Base-by-base conservation (phyloP, 2,888 invertebrate genomes). In the Eupsilia transversa region DNA sequence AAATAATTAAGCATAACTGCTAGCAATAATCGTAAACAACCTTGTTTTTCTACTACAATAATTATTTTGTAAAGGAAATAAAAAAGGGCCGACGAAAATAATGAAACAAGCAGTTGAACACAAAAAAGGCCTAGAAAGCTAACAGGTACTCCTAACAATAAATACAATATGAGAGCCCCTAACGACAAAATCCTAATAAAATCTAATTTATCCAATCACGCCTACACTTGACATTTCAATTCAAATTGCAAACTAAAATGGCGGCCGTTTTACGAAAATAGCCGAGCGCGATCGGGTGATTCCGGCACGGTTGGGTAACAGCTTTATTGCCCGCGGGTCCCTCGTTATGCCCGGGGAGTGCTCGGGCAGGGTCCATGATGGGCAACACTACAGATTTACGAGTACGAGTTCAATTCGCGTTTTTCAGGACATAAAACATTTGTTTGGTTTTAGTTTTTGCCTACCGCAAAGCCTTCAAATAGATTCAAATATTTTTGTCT, bases 221-320 rank as follows among this genome's bases (percentile, higher is more conserved):
- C 64, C 86, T 83, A 77, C 82, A 80, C 86, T 81, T 91, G 89
- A 91, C 89, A 89, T 92, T 91, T 91, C 88, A 91, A 89, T 89
- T 86, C 86, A 77, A 85, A 86, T 84, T 77, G 78, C 80, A 82
- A 85, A 85, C 68, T 63, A 85, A 86, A 86, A 87, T 86, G 85
- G 83, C 85, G 60, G 85, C 76, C 81, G 73, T 70, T 77, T 74
- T 71, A 65, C 77, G 87, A 76, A 86, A 66, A 70, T 78, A 64
- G 80, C 82, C 87, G 87, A 86, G 74, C 72, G 73, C 63, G 70
- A 75, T 87, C 89, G 88, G 84, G 70, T 61, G 77, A 68, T 70
- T 80, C 86, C 87, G 87, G 83, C 81, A 66, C 72, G 74, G 71
- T 74, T 84, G 76, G 71, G 75, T 88, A 89, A 91, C 86, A 81